Evolutionary conservation across 1,140 invertebrate genomes (phyloP).

Genomic region (Nixonia krombeini): DNA sequence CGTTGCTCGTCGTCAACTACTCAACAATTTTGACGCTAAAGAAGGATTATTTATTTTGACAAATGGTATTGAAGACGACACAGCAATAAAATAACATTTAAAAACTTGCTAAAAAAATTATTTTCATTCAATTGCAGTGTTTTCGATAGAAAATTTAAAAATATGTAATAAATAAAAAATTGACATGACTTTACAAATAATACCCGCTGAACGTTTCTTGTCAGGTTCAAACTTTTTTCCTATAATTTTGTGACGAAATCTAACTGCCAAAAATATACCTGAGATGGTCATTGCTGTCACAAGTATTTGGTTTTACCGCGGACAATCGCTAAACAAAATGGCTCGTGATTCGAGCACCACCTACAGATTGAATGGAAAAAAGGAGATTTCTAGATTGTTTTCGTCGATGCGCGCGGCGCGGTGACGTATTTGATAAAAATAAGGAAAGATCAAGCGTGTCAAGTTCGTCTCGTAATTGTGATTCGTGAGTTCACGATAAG

Average conservation of each 20-base stretch:
- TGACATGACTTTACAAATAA: no score
- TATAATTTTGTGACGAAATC: no score
- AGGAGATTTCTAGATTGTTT: conserved; percentile 54
- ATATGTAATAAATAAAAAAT: background rate
- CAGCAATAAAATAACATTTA: background rate
- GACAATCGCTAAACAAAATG: no score
- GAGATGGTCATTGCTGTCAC: no score
- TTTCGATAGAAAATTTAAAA: background rate
- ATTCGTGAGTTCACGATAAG: conserved; percentile 32
- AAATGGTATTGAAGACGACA: background rate
- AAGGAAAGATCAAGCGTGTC: conserved; percentile 48
- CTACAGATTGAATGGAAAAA: conserved; percentile 18
- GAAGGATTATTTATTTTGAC: no score
- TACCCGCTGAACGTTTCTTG: no score
- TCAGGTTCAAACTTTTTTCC: no score
- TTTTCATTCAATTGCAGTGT: background rate
- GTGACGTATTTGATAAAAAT: conserved; percentile 45
- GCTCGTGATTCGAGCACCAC: conserved; percentile 28
- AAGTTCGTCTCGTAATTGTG: conserved; percentile 49
- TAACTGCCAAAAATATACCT: no score
- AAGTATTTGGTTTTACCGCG: no score
- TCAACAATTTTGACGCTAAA: no score
- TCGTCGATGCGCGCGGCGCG: conserved; percentile 34
- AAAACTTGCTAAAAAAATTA: background rate
- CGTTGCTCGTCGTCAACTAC: background rate